Evolutionary conservation across 2,113 vertebrate species (phyloP).

Genomic region (Salvelinus sp.): DNA sequence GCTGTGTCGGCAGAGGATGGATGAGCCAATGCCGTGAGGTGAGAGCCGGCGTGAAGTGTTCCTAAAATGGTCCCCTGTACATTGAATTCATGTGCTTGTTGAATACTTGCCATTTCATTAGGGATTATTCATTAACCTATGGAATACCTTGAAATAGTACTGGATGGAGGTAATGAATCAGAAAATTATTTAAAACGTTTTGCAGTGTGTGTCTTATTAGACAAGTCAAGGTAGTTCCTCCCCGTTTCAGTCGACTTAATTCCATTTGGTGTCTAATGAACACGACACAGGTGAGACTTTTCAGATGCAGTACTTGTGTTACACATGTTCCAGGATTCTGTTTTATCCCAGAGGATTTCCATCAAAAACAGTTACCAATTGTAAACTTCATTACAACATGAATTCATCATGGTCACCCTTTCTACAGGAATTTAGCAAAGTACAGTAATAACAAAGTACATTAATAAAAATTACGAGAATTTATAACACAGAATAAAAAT

Average conservation of each 20-base stretch:
- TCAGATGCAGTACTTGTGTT: no score
- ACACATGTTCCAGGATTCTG: not conserved
- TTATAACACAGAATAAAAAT: no score
- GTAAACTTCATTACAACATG: not conserved
- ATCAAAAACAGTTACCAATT: not conserved
- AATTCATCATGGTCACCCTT: no score
- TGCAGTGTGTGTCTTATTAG: not conserved
- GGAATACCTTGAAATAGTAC: constrained; percentile 30
- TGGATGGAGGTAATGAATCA: no score
- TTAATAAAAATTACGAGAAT: no score
- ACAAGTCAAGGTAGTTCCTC: no score
- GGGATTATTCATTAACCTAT: constrained; percentile 22
- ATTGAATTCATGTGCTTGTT: constrained; percentile 5
- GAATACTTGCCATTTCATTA: constrained; percentile 48
- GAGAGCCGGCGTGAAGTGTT: constrained; percentile 15
- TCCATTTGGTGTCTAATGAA: no score
- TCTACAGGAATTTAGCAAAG: no score
- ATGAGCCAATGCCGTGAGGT: constrained; percentile 26
- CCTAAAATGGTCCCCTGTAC: constrained; percentile 13
- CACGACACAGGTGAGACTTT: no score
- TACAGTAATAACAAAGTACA: no score
- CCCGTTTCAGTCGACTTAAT: no score
- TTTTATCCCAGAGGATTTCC: not conserved
- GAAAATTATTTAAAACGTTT: no score
- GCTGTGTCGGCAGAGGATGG: constrained; percentile 25